Conservation (phyloP, 2,888 invertebrate genomes). For the Brenthis daphne region DNA sequence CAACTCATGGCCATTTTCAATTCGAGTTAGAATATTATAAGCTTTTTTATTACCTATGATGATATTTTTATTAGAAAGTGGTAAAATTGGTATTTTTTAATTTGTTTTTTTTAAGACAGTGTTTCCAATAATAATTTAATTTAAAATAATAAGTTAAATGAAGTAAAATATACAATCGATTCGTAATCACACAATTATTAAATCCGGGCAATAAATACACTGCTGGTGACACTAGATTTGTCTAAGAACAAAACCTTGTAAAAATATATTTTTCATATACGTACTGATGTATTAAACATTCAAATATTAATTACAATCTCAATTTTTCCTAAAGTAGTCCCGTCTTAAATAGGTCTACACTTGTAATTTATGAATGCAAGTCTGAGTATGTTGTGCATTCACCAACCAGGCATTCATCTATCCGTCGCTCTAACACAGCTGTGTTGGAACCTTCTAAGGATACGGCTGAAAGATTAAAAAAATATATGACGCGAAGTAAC, state of each 20-base stretch:
- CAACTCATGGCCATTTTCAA: conserved; percentile 20
- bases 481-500: conserved; percentile 19
- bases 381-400: conserved; percentile 33
- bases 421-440: conserved; percentile 5
- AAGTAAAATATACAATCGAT: too few relatives aligned
- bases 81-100: too few relatives aligned
- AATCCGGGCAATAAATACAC: too few relatives aligned
- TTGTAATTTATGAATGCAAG: conserved; percentile 36
- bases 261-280: too few relatives aligned
- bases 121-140: too few relatives aligned
- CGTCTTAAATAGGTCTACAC: conserved; percentile 32
- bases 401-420: conserved; percentile 24
- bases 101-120: too few relatives aligned
- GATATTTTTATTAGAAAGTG: too few relatives aligned
- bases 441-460: conserved; percentile 8
- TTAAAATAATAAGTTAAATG: too few relatives aligned
- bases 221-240: too few relatives aligned
- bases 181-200: too few relatives aligned
- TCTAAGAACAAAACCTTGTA: too few relatives aligned
- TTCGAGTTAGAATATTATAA: conserved; percentile 5
- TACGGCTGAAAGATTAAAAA: conserved; percentile 10
- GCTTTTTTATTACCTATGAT: neutral
- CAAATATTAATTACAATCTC: conserved; percentile 5
- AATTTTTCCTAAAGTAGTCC: conserved; percentile 20
- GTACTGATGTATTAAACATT: too few relatives aligned